Conservation (phyloP, 2,797 vertebrate genomes). For the Semaprochilodus insignis region DNA sequence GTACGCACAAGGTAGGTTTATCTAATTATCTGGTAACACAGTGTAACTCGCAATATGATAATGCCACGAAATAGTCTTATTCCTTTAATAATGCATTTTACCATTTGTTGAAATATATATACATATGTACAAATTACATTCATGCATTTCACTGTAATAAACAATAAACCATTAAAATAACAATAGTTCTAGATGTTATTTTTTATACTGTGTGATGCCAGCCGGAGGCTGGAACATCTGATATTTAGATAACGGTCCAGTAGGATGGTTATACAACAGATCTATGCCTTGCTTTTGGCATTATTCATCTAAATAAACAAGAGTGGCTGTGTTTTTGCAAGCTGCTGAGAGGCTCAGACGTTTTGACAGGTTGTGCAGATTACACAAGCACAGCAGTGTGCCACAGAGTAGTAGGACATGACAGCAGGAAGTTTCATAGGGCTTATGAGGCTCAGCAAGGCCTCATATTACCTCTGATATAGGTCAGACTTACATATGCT, state of each 20-base stretch:
- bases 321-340: background rate
- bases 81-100: too few relatives aligned
- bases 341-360: conserved; percentile 27
- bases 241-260: background rate
- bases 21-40: too few relatives aligned
- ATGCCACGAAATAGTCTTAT: too few relatives aligned
- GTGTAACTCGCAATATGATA: too few relatives aligned
- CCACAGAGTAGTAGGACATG: background rate
- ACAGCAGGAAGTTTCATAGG: background rate
- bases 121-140: background rate
- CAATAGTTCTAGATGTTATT: too few relatives aligned
- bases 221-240: background rate
- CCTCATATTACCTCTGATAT: background rate
- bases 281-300: background rate
- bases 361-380: conserved; percentile 30
- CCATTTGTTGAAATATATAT: background rate
- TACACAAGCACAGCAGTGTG: conserved; percentile 36
- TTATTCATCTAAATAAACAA: background rate
- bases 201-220: background rate
- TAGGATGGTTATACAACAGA: background rate
- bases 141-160: too few relatives aligned
- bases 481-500: background rate
- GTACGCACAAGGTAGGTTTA: too few relatives aligned
- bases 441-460: background rate
- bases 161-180: too few relatives aligned